Base-by-base conservation (phyloP, 2,113 vertebrate genomes). In the Cavia aperea region DNA sequence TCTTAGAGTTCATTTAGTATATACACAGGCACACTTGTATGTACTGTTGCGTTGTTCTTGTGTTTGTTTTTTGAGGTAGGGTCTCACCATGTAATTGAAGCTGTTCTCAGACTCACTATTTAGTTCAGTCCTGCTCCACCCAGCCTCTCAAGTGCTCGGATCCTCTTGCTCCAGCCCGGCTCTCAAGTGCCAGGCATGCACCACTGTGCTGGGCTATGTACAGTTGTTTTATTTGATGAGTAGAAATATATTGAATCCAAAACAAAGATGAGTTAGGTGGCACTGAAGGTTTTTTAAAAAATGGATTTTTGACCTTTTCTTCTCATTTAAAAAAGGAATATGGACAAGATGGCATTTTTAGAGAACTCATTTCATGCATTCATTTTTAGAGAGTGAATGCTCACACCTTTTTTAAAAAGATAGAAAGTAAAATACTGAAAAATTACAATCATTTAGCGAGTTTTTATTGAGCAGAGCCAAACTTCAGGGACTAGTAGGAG, bases 401-500 rank as follows among this genome's bases (percentile, higher is more conserved):
- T 77, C 81, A 86, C 84, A 86, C 11, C 29, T 81, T 86, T 89
- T 73, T 79, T 39, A 93, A 8, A 70, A 94, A 93, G 31, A 12
- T 84, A 1, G 93, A 83, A 94, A 95, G 65, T 86, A 60, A 77
- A 89, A 86, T 78, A 46, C 58, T 86, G 62, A 29, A 91, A 81
- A 68, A 39, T 36, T 83, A 14, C 81, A 49, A 93, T 88, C 19
- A 83, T 60, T 93, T 92, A 92, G 18, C 58, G 14, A 89, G 1
- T 95, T 65, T 89, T 93, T 89, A 86, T 81, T 92, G 82, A 95
- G 12, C 23, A 95, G 46, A 83, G 88, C 29, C 88, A 95, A 15
- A 7, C 51, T 93, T 92, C 51, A 83, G 88, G 93, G 58, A 68
- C n/a, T 62, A 81, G 33, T 93, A n/a, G 24, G 73, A 88, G 86